phyloP scores from a whole-genome alignment of 2,113 vertebrate genomes.

The Pollimyrus isidori region DNA sequence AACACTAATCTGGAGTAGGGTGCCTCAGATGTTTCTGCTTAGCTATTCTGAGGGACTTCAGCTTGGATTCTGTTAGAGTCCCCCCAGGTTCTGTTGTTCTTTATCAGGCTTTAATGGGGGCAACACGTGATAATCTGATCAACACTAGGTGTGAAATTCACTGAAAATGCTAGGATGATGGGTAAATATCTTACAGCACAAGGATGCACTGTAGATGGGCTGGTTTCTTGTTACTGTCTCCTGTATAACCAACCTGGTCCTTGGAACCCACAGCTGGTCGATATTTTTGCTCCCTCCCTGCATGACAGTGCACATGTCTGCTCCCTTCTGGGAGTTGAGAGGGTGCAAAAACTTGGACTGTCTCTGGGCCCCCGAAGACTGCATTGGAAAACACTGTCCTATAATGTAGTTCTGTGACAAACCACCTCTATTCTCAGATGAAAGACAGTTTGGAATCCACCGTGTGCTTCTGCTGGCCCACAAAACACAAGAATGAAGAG shows the following conservation, averaged over 20 bases:
- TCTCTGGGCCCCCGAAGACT: not conserved
- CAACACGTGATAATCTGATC: not conserved
- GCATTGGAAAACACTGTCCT: not conserved
- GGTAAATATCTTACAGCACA: not conserved
- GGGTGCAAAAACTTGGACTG: not conserved
- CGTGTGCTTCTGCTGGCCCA: not conserved
- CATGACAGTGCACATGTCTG: not conserved
- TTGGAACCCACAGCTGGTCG: not conserved
- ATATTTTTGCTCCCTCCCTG: not conserved
- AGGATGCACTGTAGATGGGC: not conserved
- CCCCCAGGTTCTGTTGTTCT: slow-evolving; percentile 66
- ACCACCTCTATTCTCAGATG: not conserved
- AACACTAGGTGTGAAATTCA: not conserved
- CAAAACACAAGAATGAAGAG: slow-evolving; percentile 55
- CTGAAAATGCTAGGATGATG: not conserved
- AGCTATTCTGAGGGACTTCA: slow-evolving; percentile 92
- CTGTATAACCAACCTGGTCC: not conserved
- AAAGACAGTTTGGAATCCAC: not conserved
- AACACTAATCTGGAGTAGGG: not conserved
- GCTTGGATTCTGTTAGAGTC: slow-evolving; percentile 81
- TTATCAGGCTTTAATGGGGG: not conserved
- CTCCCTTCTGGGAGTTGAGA: not conserved
- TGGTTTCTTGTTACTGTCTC: not conserved
- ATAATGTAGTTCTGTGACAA: not conserved
- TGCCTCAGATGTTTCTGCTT: slow-evolving; percentile 25